Base-by-base conservation (phyloP, 1,140 invertebrate species). In the Gryllus bimaculatus region DNA sequence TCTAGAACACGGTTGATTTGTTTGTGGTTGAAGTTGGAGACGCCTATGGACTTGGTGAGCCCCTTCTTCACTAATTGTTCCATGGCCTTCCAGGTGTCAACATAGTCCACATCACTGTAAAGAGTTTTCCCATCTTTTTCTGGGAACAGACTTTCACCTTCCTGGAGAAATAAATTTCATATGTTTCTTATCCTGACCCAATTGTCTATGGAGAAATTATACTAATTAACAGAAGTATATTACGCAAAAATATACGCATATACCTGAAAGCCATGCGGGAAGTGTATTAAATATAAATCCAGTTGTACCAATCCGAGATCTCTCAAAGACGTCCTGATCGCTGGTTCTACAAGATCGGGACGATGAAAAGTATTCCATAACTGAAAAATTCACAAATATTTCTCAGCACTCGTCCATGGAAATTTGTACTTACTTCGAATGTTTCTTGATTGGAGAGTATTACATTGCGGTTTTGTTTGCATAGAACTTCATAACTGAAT, bases 41-140 rank as follows among this genome's bases (percentile, higher is more conserved):
- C 81, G 0, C 97, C 96, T 83, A 98, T 95, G 78, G 92, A 92
- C 77, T 88, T 90, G 0, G 89, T 87, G 15, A 95, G 86, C 3
- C 95, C 95, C 78, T 91, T 86, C 26, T 90, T 87, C 6, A 92
- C 91, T 75, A 93, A 89, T 73, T 91, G 88, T 86, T 98, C 96
- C 90, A 98, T 90, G 48, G 90, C 95, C 86, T 90, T 91, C 96
- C 96, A 99, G 0, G 96, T 96, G 82, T 97, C 96, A n/a, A 96
- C 82, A 83, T 93, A 97, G 85, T 98, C 95, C 1, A 90, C 88
- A 74, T 91, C 87, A 15, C 86, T 91, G 80, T 86, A 90, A 7
- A 88, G 81, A 54, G 89, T 86, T 82, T 91, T 91, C 6, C 90
- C 91, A 80, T 90, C 85, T 73, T 87, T 89, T 21, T 82, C 83